A percentile compares a stretch with the other conserved stretches of the same genome.
Evolutionary conservation across 2,888 invertebrate genomes (phyloP).

Genomic region (Mesochorus sp.): DNA sequence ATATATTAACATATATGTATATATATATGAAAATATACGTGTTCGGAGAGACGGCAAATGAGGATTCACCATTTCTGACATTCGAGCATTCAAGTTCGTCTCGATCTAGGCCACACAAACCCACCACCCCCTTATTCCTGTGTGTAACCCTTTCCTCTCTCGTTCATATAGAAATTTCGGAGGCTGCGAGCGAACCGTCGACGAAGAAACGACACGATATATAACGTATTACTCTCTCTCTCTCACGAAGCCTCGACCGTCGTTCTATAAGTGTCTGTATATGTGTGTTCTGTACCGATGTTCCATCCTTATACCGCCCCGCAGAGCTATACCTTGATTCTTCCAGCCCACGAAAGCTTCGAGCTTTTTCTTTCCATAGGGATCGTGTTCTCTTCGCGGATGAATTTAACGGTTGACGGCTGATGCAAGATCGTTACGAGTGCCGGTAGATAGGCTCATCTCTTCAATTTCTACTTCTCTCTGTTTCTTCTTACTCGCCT

Average conservation of each 20-base stretch:
- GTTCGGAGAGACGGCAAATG: slow-evolving; percentile 78
- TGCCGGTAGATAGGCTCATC: slow-evolving; percentile 64
- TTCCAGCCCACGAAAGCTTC: slow-evolving; percentile 52
- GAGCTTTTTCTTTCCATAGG: slow-evolving; percentile 74
- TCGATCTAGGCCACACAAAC: slow-evolving; percentile 79
- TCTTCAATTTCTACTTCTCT: slow-evolving; percentile 55
- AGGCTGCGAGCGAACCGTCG: slow-evolving; percentile 17
- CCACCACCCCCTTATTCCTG: no score
- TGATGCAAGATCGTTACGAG: slow-evolving; percentile 76
- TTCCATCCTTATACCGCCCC: slow-evolving; percentile 12
- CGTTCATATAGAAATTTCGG: slow-evolving; percentile 48
- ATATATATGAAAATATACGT: slow-evolving; percentile 65
- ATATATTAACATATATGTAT: slow-evolving; percentile 52
- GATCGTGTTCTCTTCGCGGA: slow-evolving; percentile 72
- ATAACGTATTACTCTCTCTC: slow-evolving; percentile 45
- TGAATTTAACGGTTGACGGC: slow-evolving; percentile 76
- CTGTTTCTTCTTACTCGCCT: slow-evolving; percentile 50
- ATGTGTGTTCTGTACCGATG: slow-evolving; percentile 35
- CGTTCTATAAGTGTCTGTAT: no score
- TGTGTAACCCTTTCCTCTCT: slow-evolving; percentile 59
- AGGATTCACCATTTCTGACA: slow-evolving; percentile 80
- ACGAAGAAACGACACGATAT: slow-evolving; percentile 35
- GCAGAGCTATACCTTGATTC: slow-evolving; percentile 42
- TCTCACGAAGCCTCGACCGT: no score
- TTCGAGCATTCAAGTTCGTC: slow-evolving; percentile 80